Conservation (phyloP, 37 sponge, comb jelly and placozoan genomes). For the Agelas oroides region DNA sequence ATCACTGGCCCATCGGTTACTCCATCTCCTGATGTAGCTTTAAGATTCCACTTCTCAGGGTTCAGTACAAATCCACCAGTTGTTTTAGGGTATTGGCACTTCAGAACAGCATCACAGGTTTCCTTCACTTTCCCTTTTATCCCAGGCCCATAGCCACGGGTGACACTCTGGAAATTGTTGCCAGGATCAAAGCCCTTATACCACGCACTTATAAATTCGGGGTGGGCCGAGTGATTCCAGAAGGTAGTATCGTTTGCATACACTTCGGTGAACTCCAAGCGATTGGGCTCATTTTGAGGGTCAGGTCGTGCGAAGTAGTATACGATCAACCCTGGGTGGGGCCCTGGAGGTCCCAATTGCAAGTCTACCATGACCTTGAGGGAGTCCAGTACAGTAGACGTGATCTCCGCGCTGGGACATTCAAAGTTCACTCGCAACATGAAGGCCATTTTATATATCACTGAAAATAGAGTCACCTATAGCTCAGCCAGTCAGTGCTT, state of each 20-base stretch:
- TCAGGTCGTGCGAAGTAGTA: slow-evolving; percentile 14
- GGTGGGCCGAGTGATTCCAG: background rate
- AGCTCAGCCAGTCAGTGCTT: too few species aligned
- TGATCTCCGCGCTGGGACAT: background rate
- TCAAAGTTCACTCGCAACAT: slow-evolving; percentile 1
- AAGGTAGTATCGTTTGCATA: slow-evolving; percentile 6
- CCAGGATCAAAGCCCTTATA: background rate
- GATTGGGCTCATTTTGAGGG: background rate
- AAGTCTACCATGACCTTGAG: background rate
- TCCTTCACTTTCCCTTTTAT: slow-evolving; percentile 26
- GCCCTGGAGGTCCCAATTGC: background rate
- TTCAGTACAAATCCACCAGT: slow-evolving; percentile 4
- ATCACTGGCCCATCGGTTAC: slow-evolving; percentile 2
- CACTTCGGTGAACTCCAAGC: slow-evolving; percentile 20
- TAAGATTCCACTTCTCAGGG: background rate
- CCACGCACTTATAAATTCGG: background rate
- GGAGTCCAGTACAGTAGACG: background rate
- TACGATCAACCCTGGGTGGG: background rate
- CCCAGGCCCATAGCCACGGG: slow-evolving; percentile 11
- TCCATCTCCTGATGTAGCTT: background rate
- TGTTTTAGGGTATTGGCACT: background rate
- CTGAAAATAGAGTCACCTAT: too few species aligned
- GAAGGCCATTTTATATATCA: slow-evolving; percentile 27
- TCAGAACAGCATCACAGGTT: background rate
- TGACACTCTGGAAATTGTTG: background rate